These are phyloP conservation scores for Orthonevra nobilis DNA, from an alignment of 2,888 invertebrate genomes.

Conservation along the genomic window DNA sequence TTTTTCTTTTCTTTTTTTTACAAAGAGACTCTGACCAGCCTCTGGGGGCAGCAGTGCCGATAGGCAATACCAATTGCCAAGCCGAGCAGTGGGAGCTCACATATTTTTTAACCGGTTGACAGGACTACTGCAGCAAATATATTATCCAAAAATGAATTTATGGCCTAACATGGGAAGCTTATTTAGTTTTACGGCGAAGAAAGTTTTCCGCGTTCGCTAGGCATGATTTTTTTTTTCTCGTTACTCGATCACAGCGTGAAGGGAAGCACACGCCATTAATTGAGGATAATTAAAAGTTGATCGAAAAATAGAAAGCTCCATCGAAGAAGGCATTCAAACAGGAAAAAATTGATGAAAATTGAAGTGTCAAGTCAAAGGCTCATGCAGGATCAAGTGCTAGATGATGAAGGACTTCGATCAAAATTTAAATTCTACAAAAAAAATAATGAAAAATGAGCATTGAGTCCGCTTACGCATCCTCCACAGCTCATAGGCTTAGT, in stretches of 20 bases:
- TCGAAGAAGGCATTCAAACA: neutral
- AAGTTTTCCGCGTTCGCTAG: conserved; percentile 5
- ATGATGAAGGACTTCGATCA: too few relatives aligned
- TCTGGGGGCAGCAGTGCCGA: conserved; percentile 16
- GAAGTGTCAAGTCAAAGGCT: too few relatives aligned
- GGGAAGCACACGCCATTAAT: conserved; percentile 9
- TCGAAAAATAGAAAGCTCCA: neutral
- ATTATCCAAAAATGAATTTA: conserved; percentile 63
- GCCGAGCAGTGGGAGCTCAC: conserved; percentile 30
- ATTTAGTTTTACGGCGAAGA: conserved; percentile 21
- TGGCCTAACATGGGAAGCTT: conserved; percentile 44
- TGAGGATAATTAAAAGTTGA: conserved; percentile 21
- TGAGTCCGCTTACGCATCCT: too few relatives aligned
- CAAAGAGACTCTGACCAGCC: conserved; percentile 1
- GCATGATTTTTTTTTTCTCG: neutral
- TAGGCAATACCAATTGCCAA: conserved; percentile 30
- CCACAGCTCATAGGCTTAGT: too few relatives aligned
- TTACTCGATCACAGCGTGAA: neutral
- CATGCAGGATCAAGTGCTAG: too few relatives aligned
- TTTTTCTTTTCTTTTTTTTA: conserved; percentile 37
- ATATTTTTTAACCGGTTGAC: conserved; percentile 61
- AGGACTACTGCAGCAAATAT: conserved; percentile 60
- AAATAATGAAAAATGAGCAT: too few relatives aligned
- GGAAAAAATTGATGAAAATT: too few relatives aligned
- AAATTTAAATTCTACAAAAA: too few relatives aligned